Conservation (phyloP, 2,888 invertebrate species). For the Cephus rjabovi region DNA sequence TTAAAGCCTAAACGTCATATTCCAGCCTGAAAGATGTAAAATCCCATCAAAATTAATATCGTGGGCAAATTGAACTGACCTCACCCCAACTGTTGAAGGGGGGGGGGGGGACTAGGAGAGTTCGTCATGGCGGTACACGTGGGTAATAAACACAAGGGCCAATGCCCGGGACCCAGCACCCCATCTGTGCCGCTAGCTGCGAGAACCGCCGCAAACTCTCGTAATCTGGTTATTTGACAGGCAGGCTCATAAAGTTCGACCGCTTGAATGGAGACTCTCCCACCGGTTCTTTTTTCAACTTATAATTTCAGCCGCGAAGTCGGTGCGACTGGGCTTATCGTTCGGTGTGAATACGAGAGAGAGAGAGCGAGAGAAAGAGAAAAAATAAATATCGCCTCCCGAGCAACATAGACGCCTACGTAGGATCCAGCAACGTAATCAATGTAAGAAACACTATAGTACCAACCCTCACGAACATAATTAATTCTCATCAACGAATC, state of each 20-base stretch:
- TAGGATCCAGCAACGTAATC: not conserved
- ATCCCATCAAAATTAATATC: conserved; percentile 39
- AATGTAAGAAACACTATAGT: not conserved
- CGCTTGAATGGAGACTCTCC: conserved; percentile 25
- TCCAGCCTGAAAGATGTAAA: conserved; percentile 15
- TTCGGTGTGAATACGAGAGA: not conserved
- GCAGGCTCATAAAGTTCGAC: conserved; percentile 24
- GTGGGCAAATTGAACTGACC: conserved; percentile 21
- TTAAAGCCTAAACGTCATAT: not conserved
- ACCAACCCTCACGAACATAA: not conserved
- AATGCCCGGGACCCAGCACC: not conserved
- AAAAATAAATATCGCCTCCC: not conserved
- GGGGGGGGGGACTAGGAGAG: not conserved
- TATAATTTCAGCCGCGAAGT: conserved; percentile 23
- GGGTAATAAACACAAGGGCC: conserved; percentile 4
- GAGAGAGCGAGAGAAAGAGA: no score
- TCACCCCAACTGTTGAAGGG: not conserved
- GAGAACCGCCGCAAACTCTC: not conserved
- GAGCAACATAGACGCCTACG: not conserved
- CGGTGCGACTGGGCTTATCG: not conserved
- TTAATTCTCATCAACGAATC: not conserved
- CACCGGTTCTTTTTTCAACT: conserved; percentile 24
- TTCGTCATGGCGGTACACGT: not conserved
- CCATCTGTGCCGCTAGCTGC: conserved; percentile 1
- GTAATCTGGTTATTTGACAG: conserved; percentile 24